These are phyloP conservation scores for Aricia artaxerxes DNA, from an alignment of 2,888 invertebrate genomes.

Conservation along the genomic window DNA sequence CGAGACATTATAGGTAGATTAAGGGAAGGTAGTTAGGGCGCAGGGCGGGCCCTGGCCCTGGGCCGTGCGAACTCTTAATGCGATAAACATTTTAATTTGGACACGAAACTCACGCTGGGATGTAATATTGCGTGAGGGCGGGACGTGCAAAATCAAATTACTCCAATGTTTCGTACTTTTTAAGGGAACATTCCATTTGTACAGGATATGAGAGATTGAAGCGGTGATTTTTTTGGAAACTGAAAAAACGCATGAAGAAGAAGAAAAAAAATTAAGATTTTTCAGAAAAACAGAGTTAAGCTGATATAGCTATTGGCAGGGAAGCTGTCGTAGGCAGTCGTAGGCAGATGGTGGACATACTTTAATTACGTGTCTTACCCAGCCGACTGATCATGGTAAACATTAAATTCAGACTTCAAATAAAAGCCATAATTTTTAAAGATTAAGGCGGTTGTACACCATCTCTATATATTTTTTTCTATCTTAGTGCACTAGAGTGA, in stretches of 20 bases:
- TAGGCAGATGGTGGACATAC: no score
- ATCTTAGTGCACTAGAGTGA: neutral
- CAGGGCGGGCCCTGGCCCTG: slow-evolving; percentile 65
- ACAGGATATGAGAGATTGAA: slow-evolving; percentile 26
- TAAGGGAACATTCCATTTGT: slow-evolving; percentile 35
- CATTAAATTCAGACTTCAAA: no score
- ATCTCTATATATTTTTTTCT: neutral
- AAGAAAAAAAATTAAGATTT: neutral
- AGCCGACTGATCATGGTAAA: no score
- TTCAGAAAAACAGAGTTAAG: no score
- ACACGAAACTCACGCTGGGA: slow-evolving; percentile 78
- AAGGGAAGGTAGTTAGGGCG: slow-evolving; percentile 61
- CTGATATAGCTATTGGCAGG: no score
- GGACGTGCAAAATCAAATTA: slow-evolving; percentile 67
- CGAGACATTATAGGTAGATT: slow-evolving; percentile 69
- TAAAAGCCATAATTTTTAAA: no score
- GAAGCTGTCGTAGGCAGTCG: no score
- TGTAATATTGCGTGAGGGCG: slow-evolving; percentile 74
- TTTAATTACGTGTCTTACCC: no score
- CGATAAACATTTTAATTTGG: slow-evolving; percentile 80
- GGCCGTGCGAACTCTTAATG: slow-evolving; percentile 77
- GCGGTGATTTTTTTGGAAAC: slow-evolving; percentile 32
- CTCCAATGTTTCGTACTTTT: slow-evolving; percentile 56
- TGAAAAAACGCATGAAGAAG: neutral
- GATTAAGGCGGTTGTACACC: no score